phyloP scores from a whole-genome alignment of 2,888 invertebrate genomes.

The Neoaliturus tenellus region DNA sequence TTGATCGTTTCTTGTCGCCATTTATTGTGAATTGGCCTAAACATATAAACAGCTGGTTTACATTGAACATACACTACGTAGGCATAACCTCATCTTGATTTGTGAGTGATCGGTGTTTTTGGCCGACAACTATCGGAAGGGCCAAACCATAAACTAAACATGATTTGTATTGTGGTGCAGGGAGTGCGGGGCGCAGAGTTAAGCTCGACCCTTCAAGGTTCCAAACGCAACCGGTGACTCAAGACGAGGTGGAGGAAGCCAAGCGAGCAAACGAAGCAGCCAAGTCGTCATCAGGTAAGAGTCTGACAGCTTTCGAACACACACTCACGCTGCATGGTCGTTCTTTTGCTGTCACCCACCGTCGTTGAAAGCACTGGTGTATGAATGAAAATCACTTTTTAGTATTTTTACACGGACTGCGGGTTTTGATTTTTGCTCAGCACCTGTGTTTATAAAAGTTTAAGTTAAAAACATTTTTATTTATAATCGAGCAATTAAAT shows the following conservation, averaged over 20 bases:
- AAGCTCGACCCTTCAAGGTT: constrained; percentile 70
- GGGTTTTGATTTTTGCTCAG: not conserved
- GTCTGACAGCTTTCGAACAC: not conserved
- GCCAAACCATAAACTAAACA: no score
- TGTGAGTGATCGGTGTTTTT: no score
- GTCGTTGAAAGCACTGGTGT: not conserved
- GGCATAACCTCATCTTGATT: no score
- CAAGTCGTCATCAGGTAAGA: constrained; percentile 38
- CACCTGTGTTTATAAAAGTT: no score
- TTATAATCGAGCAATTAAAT: no score
- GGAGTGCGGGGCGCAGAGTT: constrained; percentile 39
- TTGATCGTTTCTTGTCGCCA: no score
- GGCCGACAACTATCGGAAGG: no score
- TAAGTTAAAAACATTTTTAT: no score
- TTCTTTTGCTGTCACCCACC: not conserved
- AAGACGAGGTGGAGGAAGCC: constrained; percentile 78
- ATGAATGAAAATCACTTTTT: not conserved
- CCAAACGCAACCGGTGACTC: constrained; percentile 85
- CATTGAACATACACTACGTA: no score
- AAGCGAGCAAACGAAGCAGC: constrained; percentile 72
- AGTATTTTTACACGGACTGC: not conserved
- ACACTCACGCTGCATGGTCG: not conserved
- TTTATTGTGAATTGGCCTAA: no score
- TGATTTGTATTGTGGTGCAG: not conserved
- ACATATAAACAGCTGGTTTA: no score